phyloP scores from a whole-genome alignment of 2,113 vertebrate species.

The Ranitomeya imitator region DNA sequence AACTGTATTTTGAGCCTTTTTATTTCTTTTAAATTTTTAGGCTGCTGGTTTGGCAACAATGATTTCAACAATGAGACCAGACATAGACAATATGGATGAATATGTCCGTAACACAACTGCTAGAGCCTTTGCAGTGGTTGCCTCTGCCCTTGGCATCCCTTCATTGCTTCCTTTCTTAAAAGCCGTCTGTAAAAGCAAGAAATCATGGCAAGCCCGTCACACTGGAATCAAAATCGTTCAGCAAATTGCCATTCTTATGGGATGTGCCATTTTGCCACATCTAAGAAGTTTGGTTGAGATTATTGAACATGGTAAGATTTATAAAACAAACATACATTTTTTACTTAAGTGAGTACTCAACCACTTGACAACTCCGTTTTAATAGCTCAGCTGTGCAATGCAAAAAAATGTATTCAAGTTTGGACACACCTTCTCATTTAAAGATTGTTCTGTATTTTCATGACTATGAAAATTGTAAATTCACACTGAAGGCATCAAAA shows the following conservation, averaged over 20 bases:
- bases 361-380: too few relatives aligned
- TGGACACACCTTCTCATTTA: too few relatives aligned
- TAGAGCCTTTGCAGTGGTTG: constrained; percentile 95
- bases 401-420: too few relatives aligned
- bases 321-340: too few relatives aligned
- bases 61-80: constrained; percentile 98
- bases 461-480: too few relatives aligned
- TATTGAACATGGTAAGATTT: constrained; percentile 91
- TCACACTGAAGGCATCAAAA: too few relatives aligned
- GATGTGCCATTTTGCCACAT: constrained; percentile 96
- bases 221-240: constrained; percentile 99
- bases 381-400: too few relatives aligned
- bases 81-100: constrained; percentile 99
- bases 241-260: constrained; percentile 99
- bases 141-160: constrained; percentile 96
- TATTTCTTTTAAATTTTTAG: constrained; percentile 66
- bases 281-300: constrained; percentile 98
- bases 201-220: constrained; percentile 97
- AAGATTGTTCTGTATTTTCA: too few relatives aligned
- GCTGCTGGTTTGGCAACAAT: constrained; percentile 98
- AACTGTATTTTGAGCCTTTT: background rate
- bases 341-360: background rate
- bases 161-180: constrained; percentile 96
- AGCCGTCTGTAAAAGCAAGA: constrained; percentile 98
- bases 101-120: constrained; percentile 98